Percentiles rank a stretch among this genome's conserved stretches.
phyloP scores from a whole-genome alignment of 2,113 vertebrate species.

The Oryzias curvinotus region DNA sequence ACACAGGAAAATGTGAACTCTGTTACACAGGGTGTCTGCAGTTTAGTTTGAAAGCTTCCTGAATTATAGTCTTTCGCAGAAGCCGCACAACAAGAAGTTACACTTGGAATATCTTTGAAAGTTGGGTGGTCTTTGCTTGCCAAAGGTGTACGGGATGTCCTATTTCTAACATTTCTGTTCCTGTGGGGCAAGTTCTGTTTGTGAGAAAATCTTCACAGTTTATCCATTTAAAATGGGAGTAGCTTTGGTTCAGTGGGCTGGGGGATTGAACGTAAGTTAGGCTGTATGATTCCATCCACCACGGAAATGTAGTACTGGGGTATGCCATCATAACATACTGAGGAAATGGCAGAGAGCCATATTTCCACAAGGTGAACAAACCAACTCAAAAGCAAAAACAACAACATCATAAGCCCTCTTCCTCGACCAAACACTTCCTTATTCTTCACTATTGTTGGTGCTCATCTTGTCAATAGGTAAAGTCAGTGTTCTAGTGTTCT shows the following conservation, averaged over 20 bases:
- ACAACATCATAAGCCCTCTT: conserved; percentile 10
- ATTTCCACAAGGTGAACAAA: too few species aligned
- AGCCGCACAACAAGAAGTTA: neutral
- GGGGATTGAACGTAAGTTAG: too few species aligned
- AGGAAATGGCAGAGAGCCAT: too few species aligned
- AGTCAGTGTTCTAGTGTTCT: conserved; percentile 7
- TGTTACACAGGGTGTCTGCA: conserved; percentile 29
- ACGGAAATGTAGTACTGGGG: too few species aligned
- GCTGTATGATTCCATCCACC: too few species aligned
- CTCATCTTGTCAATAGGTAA: neutral
- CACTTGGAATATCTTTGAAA: neutral
- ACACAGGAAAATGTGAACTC: conserved; percentile 45
- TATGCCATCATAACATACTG: too few species aligned
- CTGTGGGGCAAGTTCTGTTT: conserved; percentile 10
- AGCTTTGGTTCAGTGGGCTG: too few species aligned
- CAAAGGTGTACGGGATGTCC: neutral
- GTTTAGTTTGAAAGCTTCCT: conserved; percentile 5
- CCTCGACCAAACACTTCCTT: conserved; percentile 18
- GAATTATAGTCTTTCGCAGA: neutral
- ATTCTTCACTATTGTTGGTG: conserved; percentile 14
- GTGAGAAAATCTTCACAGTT: too few species aligned
- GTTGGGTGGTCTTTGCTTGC: neutral
- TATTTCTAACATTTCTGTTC: conserved; percentile 4
- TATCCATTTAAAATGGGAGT: too few species aligned
- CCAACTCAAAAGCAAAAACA: too few species aligned